Evolutionary conservation across 2,113 vertebrate species (phyloP), one percentile per base, ranked within the genome.

Genomic region (Channa argus): DNA sequence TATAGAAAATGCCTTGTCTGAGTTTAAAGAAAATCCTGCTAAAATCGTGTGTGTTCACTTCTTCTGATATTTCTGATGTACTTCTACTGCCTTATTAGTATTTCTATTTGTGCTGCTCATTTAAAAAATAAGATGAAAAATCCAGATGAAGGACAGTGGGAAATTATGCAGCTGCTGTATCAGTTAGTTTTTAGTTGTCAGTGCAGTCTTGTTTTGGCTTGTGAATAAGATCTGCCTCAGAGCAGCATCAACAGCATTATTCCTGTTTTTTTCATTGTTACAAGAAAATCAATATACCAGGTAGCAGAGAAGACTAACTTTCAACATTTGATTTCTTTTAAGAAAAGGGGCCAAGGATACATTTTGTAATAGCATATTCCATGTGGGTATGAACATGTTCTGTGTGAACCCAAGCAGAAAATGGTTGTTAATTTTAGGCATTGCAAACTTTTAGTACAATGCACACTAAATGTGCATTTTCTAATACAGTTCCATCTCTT

Each of bases 101-200:
- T 24, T 24, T 24, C 24, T 24, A 24, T 24, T 24, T 24, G 24
- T 24, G 24, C 24, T 60, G 49, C 74, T 74, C 41, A n/a, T 77
- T 54, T 52, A 59, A 55, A 38, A 24, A 24, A 24, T 24, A 24
- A 24, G 24, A 24, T 24, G 24, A 24, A 24, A 24, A 24, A 24
- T 24, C 1, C 24, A 24, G 44, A 60, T 66, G 49, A 74, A 75
- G 80, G 77, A 60, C 74, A 79, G 75, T 55, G 58, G 70, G 80
- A 82, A 80, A 86, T 86, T 71, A 61, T 66, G 75, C 51, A 37
- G 53, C 59, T 55, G 75, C 59, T 58, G 71, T 80, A 78, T 84
- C 71, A 81, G 50, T 84, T 59, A 51, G 54, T 79, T 79, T 51
- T 10, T 58, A 37, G 54, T 49, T 63, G 58, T 80, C 45, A 47